Percentiles rank a stretch among this genome's conserved stretches.
Conservation (phyloP, 2,888 invertebrate genomes). For the Eretmocerus hayati region DNA sequence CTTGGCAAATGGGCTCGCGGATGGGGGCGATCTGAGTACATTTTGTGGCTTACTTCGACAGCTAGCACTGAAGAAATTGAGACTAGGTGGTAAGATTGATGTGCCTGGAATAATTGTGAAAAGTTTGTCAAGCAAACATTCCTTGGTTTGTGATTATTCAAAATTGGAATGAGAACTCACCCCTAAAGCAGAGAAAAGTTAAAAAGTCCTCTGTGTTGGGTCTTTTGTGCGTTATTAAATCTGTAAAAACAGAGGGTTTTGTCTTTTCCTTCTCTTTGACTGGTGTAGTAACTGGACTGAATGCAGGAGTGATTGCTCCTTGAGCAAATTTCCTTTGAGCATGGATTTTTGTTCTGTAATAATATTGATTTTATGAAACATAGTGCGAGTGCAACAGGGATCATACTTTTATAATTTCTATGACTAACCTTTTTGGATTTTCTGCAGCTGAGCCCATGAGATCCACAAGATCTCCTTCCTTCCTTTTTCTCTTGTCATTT, state of each 20-base stretch:
- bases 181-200: conserved; percentile 76
- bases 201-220: conserved; percentile 82
- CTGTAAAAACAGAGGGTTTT: conserved; percentile 51
- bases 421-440: conserved; percentile 40
- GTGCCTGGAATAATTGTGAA: conserved; percentile 49
- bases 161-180: conserved; percentile 43
- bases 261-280: conserved; percentile 56
- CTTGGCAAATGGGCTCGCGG: conserved; percentile 15
- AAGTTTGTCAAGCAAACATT: too few species aligned
- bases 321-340: conserved; percentile 86
- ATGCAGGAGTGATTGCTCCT: conserved; percentile 56
- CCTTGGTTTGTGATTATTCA: background rate
- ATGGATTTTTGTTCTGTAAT: conserved; percentile 67
- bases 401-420: conserved; percentile 3
- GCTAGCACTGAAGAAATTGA: conserved; percentile 60
- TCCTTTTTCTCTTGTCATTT: conserved; percentile 44
- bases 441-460: conserved; percentile 43
- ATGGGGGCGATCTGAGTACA: conserved; percentile 18
- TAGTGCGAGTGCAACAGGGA: background rate
- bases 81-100: conserved; percentile 61
- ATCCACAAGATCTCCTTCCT: conserved; percentile 44
- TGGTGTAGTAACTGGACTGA: conserved; percentile 54
- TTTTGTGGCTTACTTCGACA: conserved; percentile 23
- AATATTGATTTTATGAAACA: conserved; percentile 4
- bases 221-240: conserved; percentile 59